Conservation (phyloP, 1,140 invertebrate species). For the Pogonognathellus flavescens region DNA sequence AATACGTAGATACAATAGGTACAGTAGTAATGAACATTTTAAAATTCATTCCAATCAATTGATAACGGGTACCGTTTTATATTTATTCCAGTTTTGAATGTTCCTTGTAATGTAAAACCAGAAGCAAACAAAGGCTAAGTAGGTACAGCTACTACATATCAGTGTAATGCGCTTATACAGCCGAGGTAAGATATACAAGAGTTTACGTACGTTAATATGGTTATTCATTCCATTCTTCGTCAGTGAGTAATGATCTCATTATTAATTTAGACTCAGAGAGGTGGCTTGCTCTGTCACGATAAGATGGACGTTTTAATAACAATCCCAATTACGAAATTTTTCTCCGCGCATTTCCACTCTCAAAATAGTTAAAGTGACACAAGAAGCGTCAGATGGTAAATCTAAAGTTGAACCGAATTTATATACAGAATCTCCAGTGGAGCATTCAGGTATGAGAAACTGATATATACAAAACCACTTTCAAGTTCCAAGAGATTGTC, state of each 20-base stretch:
- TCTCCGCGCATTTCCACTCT: slow-evolving; percentile 2
- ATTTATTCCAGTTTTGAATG: not conserved
- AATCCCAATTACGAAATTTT: slow-evolving; percentile 52
- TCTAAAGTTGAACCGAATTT: too few species aligned
- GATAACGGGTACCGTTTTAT: not conserved
- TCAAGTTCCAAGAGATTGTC: too few species aligned
- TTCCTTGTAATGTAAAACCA: too few species aligned
- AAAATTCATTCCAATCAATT: slow-evolving; percentile 5
- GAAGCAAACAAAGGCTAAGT: too few species aligned
- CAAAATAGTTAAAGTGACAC: slow-evolving; percentile 49
- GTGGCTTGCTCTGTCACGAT: slow-evolving; percentile 5
- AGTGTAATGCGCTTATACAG: too few species aligned
- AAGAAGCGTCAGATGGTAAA: not conserved
- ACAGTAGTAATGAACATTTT: slow-evolving; percentile 30
- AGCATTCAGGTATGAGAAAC: too few species aligned
- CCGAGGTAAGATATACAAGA: not conserved
- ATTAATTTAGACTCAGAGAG: slow-evolving; percentile 51
- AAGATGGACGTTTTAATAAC: slow-evolving; percentile 49
- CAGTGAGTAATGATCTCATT: slow-evolving; percentile 53
- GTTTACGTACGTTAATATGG: not conserved
- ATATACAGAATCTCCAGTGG: too few species aligned
- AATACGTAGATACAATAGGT: too few species aligned
- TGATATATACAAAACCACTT: too few species aligned
- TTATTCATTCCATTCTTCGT: slow-evolving; percentile 29
- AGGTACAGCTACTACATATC: too few species aligned